A percentile compares a stretch with the other conserved stretches of the same genome.
Conservation (phyloP, 2,113 vertebrate genomes). For the Engystomops pustulosus region DNA sequence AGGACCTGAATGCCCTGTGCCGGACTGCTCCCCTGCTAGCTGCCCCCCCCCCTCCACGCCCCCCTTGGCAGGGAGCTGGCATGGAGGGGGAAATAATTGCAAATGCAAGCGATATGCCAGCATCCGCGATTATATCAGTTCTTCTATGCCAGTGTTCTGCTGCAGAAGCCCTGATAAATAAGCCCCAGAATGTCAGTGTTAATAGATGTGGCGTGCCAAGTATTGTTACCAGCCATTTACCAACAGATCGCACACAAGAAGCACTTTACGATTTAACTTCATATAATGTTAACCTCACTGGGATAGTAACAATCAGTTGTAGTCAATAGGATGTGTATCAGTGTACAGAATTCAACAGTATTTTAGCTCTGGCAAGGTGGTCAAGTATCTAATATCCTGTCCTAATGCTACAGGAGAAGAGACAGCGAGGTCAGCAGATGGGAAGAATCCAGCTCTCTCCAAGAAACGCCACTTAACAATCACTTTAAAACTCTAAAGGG, state of each 20-base stretch:
- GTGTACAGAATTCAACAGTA: not conserved
- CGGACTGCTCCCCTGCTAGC: too few relatives aligned
- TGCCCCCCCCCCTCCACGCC: too few relatives aligned
- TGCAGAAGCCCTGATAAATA: too few relatives aligned
- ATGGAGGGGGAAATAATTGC: too few relatives aligned
- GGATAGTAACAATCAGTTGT: not conserved
- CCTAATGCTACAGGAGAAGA: not conserved
- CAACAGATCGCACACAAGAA: not conserved
- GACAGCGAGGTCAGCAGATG: slow-evolving; percentile 43
- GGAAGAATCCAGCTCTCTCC: slow-evolving; percentile 34
- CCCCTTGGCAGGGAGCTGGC: too few relatives aligned
- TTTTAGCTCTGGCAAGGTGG: slow-evolving; percentile 5
- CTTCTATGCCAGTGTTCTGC: too few relatives aligned
- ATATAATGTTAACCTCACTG: not conserved
- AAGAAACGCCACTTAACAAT: slow-evolving; percentile 47
- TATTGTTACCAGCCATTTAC: not conserved
- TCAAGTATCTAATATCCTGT: slow-evolving; percentile 46
- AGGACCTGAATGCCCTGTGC: too few relatives aligned
- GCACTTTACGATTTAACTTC: slow-evolving; percentile 4
- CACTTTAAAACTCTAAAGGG: slow-evolving; percentile 35
- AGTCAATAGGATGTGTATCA: not conserved
- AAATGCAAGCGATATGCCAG: too few relatives aligned
- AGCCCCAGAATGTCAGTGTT: slow-evolving; percentile 1
- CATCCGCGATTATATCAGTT: too few relatives aligned
- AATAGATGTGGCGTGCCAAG: not conserved